Evolutionary conservation across 1,140 invertebrate genomes (phyloP).

Genomic region (Tetraneura akinire): DNA sequence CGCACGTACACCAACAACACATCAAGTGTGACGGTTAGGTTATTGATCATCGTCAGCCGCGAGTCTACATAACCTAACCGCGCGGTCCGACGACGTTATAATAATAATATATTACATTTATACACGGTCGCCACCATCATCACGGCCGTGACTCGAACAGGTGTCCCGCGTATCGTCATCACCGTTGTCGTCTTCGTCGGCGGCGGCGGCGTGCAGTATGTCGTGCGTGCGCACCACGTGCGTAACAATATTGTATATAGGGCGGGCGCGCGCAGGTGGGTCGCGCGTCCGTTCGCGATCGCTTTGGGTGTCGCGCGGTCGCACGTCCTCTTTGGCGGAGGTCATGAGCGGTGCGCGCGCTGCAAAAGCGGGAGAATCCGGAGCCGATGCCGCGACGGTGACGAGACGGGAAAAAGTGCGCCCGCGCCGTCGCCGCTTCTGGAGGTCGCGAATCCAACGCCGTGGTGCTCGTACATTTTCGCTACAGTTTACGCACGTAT

Average conservation of each 20-base stretch:
- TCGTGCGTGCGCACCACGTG: constrained; percentile 40
- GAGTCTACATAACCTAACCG: background rate
- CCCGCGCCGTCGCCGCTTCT: background rate
- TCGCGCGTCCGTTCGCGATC: background rate
- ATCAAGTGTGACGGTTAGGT: background rate
- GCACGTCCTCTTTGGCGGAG: too few species aligned
- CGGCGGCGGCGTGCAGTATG: background rate
- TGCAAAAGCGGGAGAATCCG: too few species aligned
- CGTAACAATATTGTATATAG: background rate
- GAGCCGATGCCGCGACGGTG: too few species aligned
- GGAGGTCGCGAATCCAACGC: background rate
- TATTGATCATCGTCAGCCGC: constrained; percentile 9
- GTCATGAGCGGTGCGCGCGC: too few species aligned
- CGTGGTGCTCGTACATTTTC: background rate
- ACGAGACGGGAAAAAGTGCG: too few species aligned
- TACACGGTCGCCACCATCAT: background rate
- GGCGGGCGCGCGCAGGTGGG: background rate
- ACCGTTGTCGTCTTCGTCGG: background rate
- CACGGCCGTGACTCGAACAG: constrained; percentile 30
- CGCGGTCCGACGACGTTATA: background rate
- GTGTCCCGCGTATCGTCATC: constrained; percentile 28
- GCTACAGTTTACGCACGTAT: background rate
- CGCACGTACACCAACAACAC: background rate
- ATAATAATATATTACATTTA: too few species aligned
- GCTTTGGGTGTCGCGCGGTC: too few species aligned